These are phyloP conservation scores for Tachycineta bicolor DNA, from an alignment of 2,113 vertebrate genomes.

Conservation along the genomic window DNA sequence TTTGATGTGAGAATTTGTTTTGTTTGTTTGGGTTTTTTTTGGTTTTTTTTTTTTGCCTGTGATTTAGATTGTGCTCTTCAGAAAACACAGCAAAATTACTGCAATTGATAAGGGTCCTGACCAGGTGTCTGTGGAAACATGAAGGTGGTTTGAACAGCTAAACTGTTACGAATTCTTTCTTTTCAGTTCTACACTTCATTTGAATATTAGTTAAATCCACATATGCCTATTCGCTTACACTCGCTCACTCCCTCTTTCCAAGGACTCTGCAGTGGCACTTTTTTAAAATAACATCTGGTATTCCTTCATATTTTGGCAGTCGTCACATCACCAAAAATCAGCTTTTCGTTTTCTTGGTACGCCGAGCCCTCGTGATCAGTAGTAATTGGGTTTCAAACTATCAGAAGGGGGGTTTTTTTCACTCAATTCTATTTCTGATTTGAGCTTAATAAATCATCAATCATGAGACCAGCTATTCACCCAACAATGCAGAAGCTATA, in stretches of 20 bases:
- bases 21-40: too few relatives aligned
- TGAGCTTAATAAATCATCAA: slow-evolving; percentile 23
- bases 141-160: not conserved
- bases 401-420: not conserved
- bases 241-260: slow-evolving; percentile 5
- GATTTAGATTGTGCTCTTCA: not conserved
- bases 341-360: slow-evolving; percentile 42
- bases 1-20: not conserved
- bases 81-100: not conserved
- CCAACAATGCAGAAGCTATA: slow-evolving; percentile 27
- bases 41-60: not conserved
- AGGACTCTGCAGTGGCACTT: slow-evolving; percentile 41
- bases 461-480: not conserved
- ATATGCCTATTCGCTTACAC: not conserved
- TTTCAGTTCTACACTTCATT: slow-evolving; percentile 17
- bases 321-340: slow-evolving; percentile 45
- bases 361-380: not conserved
- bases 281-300: slow-evolving; percentile 68
- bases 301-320: slow-evolving; percentile 64
- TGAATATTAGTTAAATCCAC: slow-evolving; percentile 56
- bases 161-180: slow-evolving; percentile 16
- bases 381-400: slow-evolving; percentile 49
- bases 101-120: slow-evolving; percentile 23
- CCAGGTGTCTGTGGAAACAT: not conserved
- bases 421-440: not conserved